A percentile compares a stretch with the other conserved stretches of the same genome.
phyloP scores from a whole-genome alignment of 2,888 invertebrate genomes.

The Griposia aprilina region DNA sequence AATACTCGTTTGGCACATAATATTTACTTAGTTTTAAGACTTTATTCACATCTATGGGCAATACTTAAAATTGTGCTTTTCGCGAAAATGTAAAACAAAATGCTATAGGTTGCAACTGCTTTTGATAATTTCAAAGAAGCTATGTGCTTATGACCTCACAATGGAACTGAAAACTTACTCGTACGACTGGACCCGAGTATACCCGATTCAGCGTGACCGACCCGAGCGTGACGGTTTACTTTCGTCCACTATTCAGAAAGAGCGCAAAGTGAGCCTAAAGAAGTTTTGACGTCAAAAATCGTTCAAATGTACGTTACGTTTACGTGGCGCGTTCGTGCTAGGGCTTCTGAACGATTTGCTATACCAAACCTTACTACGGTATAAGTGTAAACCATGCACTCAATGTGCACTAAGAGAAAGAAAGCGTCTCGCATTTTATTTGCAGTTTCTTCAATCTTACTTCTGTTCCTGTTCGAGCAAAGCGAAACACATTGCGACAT shows the following conservation, averaged over 20 bases:
- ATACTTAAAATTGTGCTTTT: neutral
- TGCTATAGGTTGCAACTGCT: neutral
- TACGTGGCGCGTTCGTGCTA: neutral
- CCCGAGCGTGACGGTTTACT: neutral
- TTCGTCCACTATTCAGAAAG: neutral
- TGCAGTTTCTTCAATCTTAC: conserved; percentile 43
- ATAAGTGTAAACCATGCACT: neutral
- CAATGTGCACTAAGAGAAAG: conserved; percentile 11
- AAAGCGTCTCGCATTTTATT: conserved; percentile 43
- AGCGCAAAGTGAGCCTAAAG: neutral
- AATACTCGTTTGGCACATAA: neutral
- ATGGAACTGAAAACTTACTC: neutral
- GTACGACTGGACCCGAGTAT: neutral
- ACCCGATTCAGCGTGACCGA: neutral
- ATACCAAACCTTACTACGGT: neutral
- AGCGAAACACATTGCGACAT: conserved; percentile 51
- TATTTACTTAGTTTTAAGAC: neutral
- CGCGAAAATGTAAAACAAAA: neutral
- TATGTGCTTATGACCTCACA: neutral
- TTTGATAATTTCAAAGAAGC: neutral
- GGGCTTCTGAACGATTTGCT: neutral
- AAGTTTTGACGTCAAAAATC: neutral
- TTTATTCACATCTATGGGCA: no score
- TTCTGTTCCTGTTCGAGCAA: conserved; percentile 25
- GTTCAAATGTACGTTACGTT: neutral